phyloP scores from a whole-genome alignment of 2,797 vertebrate species.

The Artibeus jamaicensis region DNA sequence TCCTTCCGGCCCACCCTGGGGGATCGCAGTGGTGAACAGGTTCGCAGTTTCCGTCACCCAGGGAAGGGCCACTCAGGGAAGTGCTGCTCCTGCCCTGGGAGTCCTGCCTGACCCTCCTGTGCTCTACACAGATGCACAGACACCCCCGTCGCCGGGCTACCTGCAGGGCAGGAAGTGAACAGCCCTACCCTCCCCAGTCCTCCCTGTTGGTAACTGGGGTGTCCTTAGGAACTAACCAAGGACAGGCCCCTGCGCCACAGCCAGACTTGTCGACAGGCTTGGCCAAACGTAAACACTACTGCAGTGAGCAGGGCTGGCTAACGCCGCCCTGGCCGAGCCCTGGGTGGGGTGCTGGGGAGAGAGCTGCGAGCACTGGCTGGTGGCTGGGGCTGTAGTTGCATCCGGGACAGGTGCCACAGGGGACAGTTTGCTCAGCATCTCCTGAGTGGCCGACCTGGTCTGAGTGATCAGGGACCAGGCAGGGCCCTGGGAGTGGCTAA shows the following conservation, averaged over 20 bases:
- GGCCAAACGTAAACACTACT: neutral
- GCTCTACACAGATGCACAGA: neutral
- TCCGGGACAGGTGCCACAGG: no score
- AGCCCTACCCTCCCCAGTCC: neutral
- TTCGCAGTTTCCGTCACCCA: neutral
- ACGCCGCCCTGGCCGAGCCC: fast-evolving
- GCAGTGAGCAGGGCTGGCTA: neutral
- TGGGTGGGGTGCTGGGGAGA: fast-evolving
- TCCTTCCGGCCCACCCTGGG: neutral
- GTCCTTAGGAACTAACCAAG: neutral
- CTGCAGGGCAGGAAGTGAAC: neutral
- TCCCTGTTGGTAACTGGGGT: fast-evolving
- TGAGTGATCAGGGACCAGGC: neutral
- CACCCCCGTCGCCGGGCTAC: neutral
- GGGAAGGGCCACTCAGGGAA: no score
- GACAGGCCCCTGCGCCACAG: fast-evolving
- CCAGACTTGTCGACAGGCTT: neutral
- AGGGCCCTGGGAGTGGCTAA: neutral
- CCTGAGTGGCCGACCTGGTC: neutral
- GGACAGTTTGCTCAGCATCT: neutral
- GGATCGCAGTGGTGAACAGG: fast-evolving
- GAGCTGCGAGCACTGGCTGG: fast-evolving
- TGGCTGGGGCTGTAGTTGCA: fast-evolving
- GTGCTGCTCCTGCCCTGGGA: fast-evolving
- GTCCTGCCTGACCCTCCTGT: neutral